Evolutionary conservation across 2,797 vertebrate genomes (phyloP), one percentile per base, ranked within the genome.

Genomic region (Alauda arvensis): DNA sequence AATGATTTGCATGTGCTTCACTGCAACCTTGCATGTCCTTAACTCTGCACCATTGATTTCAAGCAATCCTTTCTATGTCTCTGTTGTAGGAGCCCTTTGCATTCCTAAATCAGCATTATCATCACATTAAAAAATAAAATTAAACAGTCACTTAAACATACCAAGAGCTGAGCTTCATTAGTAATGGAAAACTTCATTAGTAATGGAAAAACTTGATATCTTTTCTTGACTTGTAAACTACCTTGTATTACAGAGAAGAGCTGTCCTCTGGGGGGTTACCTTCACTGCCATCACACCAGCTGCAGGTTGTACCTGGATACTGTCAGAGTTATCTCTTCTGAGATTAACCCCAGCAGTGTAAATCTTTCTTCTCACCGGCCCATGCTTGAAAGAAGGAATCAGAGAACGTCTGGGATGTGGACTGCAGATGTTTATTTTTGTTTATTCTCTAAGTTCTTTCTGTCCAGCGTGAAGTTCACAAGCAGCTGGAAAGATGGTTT

Each of bases 261-360:
- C 16, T 68, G 7, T 42, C 28, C 18, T 10, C 26, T 77, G 3
- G 9, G 5, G 1, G 1, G 0, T n/a, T 67, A 14, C 16, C 33
- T 19, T 71, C 20, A 31, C 31, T 61, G 13, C 33, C 40, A 14
- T 23, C 62, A 9, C 16, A 31, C 11, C 33, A 63, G 37, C n/a
- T 67, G 37, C 31, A 39, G 31, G 29, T 7, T 62, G 12, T 62
- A 31, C 52, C 57, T 55, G 43, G 48, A 7, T 65, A n/a, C n/a
- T n/a, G n/a, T n/a, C n/a, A n/a, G n/a, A n/a, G n/a, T n/a, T n/a
- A n/a, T n/a, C n/a, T n/a, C n/a, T n/a, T n/a, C n/a, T n/a, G n/a
- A n/a, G n/a, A n/a, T n/a, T n/a, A n/a, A n/a, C n/a, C n/a, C n/a
- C n/a, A n/a, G n/a, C n/a, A n/a, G n/a, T n/a, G n/a, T n/a, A n/a